Evolutionary conservation across 2,888 invertebrate genomes (phyloP), one percentile per base, ranked within the genome.

Genomic region (Fragum sueziense): DNA sequence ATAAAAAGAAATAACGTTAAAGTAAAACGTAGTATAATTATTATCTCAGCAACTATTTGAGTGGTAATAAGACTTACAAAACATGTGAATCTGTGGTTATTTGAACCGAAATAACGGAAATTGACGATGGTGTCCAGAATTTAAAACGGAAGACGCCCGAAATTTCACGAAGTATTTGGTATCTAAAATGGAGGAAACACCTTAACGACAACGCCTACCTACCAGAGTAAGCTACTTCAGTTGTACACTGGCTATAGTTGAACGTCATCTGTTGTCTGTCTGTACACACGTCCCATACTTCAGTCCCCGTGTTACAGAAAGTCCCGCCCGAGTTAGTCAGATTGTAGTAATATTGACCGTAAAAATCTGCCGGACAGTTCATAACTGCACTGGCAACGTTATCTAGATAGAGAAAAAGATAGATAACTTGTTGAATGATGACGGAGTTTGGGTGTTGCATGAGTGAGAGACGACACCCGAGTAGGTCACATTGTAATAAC

Each of bases 31-130:
- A n/a, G n/a, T n/a, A n/a, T n/a, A n/a, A n/a, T n/a, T n/a, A n/a
- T n/a, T n/a, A n/a, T n/a, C n/a, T n/a, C n/a, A n/a, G n/a, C n/a
- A n/a, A n/a, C n/a, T n/a, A n/a, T n/a, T n/a, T n/a, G n/a, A n/a
- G n/a, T n/a, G n/a, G n/a, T n/a, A n/a, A n/a, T n/a, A n/a, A 51
- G 7, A 33, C 69, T 69, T 31, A 69, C 69, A n/a, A 69, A 69
- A 31, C 69, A 69, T 0, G 69, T 69, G n/a, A 69, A 69, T 52
- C 69, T 27, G 11, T 69, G n/a, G 27, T 52, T 69, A 31, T 22
- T 17, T 1, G 52, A 9, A 31, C 0, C n/a, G n/a, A n/a, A n/a
- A n/a, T n/a, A n/a, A n/a, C n/a, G n/a, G n/a, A n/a, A n/a, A n/a
- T n/a, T n/a, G n/a, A n/a, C n/a, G n/a, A n/a, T n/a, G n/a, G n/a